These are phyloP conservation scores for Linhomoeus sp. DNA, from an alignment of 2,888 invertebrate species.

Conservation along the genomic window DNA sequence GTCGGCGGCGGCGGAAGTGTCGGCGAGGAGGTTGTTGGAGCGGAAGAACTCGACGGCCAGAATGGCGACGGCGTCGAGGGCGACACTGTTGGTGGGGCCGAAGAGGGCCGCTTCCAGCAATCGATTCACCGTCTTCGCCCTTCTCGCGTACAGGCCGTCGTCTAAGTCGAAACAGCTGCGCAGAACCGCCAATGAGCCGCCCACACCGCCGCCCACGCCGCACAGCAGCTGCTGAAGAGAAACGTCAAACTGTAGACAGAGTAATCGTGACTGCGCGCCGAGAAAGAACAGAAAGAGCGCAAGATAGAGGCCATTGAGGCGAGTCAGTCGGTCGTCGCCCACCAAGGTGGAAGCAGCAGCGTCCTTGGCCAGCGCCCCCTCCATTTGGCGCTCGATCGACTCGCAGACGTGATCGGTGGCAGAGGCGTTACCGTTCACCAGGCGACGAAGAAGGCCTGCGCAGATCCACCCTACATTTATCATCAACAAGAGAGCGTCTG, in stretches of 20 bases:
- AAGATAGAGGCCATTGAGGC: too few relatives aligned
- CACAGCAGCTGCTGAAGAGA: not conserved
- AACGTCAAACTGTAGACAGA: too few relatives aligned
- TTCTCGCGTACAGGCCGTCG: not conserved
- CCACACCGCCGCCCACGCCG: not conserved
- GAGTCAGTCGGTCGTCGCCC: too few relatives aligned
- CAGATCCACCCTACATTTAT: too few relatives aligned
- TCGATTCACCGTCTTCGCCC: not conserved
- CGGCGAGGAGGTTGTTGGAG: too few relatives aligned
- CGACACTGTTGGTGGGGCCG: not conserved
- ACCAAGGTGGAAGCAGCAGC: too few relatives aligned
- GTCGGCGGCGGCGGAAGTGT: too few relatives aligned
- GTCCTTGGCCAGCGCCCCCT: not conserved
- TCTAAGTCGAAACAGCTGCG: not conserved
- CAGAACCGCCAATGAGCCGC: not conserved
- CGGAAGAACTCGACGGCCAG: too few relatives aligned
- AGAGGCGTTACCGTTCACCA: not conserved
- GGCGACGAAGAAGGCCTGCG: too few relatives aligned
- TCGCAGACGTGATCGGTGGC: not conserved
- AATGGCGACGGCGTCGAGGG: not conserved
- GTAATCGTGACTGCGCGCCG: too few relatives aligned
- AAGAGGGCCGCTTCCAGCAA: not conserved
- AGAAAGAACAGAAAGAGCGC: too few relatives aligned
- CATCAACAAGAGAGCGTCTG: too few relatives aligned
- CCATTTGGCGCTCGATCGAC: not conserved